Conservation (phyloP, 1,140 invertebrate species). For the Musca vetustissima region DNA sequence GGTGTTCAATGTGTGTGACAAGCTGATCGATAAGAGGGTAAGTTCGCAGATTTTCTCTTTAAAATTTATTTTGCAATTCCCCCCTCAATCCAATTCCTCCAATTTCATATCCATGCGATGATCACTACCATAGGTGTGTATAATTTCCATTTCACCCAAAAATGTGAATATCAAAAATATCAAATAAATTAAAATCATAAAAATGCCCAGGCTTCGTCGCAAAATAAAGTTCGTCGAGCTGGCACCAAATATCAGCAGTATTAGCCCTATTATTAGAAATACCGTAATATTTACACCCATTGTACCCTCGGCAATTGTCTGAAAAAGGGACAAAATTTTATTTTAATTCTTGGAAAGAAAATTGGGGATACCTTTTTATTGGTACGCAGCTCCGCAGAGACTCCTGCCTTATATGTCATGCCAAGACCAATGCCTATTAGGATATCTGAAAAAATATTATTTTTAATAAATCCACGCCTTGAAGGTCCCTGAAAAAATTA, state of each 20-base stretch:
- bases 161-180: constrained; percentile 21
- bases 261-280: constrained; percentile 19
- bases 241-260: constrained; percentile 14
- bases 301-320: constrained; percentile 1
- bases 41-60: constrained; percentile 43
- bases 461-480: too few species aligned
- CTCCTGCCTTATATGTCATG: too few species aligned
- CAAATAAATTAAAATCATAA: constrained; percentile 25
- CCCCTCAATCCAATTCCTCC: not conserved
- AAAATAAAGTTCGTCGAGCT: constrained; percentile 24
- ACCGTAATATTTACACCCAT: constrained; percentile 25
- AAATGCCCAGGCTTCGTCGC: constrained; percentile 22
- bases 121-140: constrained; percentile 26
- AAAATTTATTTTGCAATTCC: not conserved
- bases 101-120: constrained; percentile 22
- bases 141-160: constrained; percentile 16
- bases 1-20: constrained; percentile 89
- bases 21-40: constrained; percentile 76
- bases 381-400: too few species aligned
- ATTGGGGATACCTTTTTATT: too few species aligned
- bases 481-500: too few species aligned
- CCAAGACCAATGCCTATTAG: too few species aligned
- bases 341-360: too few species aligned
- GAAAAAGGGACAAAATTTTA: too few species aligned
- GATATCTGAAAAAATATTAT: too few species aligned